Conservation (phyloP, 2,888 invertebrate species). For the Pediacus dermestoides region DNA sequence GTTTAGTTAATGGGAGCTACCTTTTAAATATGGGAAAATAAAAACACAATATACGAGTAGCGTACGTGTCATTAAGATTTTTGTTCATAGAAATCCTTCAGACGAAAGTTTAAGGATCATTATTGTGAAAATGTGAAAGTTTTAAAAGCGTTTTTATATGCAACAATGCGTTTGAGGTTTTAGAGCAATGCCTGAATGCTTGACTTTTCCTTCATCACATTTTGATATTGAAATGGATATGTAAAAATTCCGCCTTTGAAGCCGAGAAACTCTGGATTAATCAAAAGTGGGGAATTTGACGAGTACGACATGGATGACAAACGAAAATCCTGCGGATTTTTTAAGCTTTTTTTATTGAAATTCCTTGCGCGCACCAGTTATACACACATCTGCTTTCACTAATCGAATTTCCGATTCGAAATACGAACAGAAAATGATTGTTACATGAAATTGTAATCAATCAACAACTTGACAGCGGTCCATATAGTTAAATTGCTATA, state of each 20-base stretch:
- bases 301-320: slow-evolving; percentile 29
- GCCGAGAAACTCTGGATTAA: slow-evolving; percentile 24
- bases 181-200: no score
- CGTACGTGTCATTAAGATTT: no score
- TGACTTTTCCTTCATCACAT: neutral
- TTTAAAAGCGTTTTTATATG: no score
- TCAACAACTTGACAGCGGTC: slow-evolving; percentile 18
- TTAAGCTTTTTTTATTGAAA: slow-evolving; percentile 34
- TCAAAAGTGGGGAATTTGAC: slow-evolving; percentile 30
- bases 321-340: slow-evolving; percentile 31
- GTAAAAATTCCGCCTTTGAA: neutral
- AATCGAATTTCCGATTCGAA: slow-evolving; percentile 23
- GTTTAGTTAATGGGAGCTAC: no score
- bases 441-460: slow-evolving; percentile 23
- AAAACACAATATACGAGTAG: no score
- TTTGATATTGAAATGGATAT: slow-evolving; percentile 2
- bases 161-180: no score
- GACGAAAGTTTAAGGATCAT: no score
- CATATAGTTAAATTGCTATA: slow-evolving; percentile 14
- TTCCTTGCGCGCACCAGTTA: slow-evolving; percentile 24
- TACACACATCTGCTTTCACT: slow-evolving; percentile 19
- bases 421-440: slow-evolving; percentile 15
- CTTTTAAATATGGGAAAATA: no score
- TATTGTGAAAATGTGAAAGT: no score
- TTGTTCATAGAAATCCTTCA: no score